Conservation (phyloP, 2,113 vertebrate species). For the Leucopsar rothschildi region DNA sequence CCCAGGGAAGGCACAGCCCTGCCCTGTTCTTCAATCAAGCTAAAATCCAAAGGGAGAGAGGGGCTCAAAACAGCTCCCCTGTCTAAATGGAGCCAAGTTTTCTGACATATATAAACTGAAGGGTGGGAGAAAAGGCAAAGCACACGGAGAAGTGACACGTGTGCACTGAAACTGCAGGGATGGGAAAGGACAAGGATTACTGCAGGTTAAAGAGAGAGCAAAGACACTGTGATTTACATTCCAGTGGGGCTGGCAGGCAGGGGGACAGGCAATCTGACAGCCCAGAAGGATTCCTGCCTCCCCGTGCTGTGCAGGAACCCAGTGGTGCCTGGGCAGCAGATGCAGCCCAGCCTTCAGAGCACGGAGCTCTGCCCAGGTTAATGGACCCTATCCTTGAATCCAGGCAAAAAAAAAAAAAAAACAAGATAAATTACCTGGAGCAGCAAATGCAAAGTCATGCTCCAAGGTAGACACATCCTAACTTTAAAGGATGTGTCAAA, state of each 20-base stretch:
- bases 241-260: background rate
- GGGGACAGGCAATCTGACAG: background rate
- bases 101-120: background rate
- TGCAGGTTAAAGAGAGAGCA: background rate
- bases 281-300: background rate
- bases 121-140: background rate
- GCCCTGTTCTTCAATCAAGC: background rate
- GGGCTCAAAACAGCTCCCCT: background rate
- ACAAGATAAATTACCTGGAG: background rate
- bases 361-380: background rate
- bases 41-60: background rate
- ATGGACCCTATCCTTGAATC: background rate
- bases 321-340: background rate
- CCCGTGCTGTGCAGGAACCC: background rate
- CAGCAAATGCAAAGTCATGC: background rate
- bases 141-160: background rate
- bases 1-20: background rate
- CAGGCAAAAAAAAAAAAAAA: rapidly evolving
- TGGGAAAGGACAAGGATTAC: background rate
- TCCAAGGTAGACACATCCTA: background rate
- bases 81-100: background rate
- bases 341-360: background rate
- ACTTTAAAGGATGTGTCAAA: background rate
- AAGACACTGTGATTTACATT: background rate
- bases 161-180: background rate